Base-by-base conservation (phyloP, 1,140 invertebrate genomes). In the Rhopalosiphum padi region DNA sequence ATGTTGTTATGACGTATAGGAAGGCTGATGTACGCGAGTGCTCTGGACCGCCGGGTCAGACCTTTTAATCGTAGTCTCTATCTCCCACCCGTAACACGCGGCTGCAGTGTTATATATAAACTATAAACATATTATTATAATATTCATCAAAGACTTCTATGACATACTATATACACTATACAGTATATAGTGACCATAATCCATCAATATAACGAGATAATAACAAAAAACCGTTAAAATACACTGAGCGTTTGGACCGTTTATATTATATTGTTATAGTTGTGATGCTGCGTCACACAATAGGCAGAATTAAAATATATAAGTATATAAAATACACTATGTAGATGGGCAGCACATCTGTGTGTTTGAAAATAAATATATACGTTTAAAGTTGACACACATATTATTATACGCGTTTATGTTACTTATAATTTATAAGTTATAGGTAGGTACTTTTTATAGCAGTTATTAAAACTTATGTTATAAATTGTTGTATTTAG, bases 211-310 rank as follows among this genome's bases (percentile, higher is more conserved):
- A 41, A 86, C 23, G 37, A 86, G 22, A 86, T 43, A 43, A 86
- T 86, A 25, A 86, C 25, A 86, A 43, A 43, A 41, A 41, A 83
- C 82, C 82, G 82, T 83, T 83, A 83, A 83, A 83, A 37, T 83
- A 21, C 25, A 25, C 37, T 5, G 11, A 18, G 60, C 25, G 55
- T 30, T 68, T n/a, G 30, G 2, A 68, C 60, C 15, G 60, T 77
- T 77, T 15, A 77, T 77, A 77, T 18, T n/a, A n/a, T n/a, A n/a
- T 18, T n/a, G 5, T n/a, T 6, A 77, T 77, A 21, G n/a, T 21
- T 35, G 60, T 77, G 15, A 18, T 77, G 4, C 30, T 18, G 15
- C n/a, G 5, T 51, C 48, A 9, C 4, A 68, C 60, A 77, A 77
- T n/a, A 15, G n/a, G 30, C 30, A 77, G 60, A 77, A 68, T 68